These are phyloP conservation scores for Enteromius unitaeniatus DNA, from an alignment of 2,797 vertebrate genomes.

Conservation along the genomic window DNA sequence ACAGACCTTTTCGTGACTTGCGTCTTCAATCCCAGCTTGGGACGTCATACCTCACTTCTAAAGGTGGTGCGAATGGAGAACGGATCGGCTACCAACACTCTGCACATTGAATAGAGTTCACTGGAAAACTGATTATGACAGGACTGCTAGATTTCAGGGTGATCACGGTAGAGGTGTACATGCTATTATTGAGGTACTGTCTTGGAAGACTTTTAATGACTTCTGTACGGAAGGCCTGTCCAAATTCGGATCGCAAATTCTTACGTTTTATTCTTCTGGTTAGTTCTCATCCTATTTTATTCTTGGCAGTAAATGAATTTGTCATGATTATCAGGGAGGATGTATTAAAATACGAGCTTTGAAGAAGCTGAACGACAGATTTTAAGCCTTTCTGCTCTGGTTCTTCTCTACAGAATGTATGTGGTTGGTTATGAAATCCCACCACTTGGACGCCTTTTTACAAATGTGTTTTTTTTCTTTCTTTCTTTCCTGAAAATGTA, in stretches of 20 bases:
- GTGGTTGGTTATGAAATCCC: conserved; percentile 31
- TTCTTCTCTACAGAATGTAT: conserved; percentile 42
- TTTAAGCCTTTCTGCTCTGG: conserved; percentile 33
- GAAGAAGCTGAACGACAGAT: conserved; percentile 11
- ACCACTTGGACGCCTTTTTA: conserved; percentile 42
- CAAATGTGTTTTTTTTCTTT: not conserved
- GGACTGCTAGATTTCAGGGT: conserved; percentile 24
- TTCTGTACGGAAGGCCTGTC: conserved; percentile 18
- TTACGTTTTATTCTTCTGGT: conserved; percentile 1
- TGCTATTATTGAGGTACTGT: conserved; percentile 38
- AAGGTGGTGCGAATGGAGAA: not conserved
- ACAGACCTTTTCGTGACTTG: conserved; percentile 31
- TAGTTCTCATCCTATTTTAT: conserved; percentile 21
- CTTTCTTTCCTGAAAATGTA: conserved; percentile 34
- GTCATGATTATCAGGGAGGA: conserved; percentile 28
- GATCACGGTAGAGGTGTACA: conserved; percentile 10
- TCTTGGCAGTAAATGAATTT: not conserved
- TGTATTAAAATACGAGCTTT: not conserved
- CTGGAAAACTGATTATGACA: conserved; percentile 19
- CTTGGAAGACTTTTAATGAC: conserved; percentile 40
- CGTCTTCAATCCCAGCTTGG: conserved; percentile 16
- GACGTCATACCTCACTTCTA: conserved; percentile 17
- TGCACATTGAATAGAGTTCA: conserved; percentile 37
- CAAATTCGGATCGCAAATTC: conserved; percentile 39
- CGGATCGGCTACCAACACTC: not conserved